Base-by-base conservation (phyloP, 2,113 vertebrate genomes). In the Protobothrops mucrosquamatus region DNA sequence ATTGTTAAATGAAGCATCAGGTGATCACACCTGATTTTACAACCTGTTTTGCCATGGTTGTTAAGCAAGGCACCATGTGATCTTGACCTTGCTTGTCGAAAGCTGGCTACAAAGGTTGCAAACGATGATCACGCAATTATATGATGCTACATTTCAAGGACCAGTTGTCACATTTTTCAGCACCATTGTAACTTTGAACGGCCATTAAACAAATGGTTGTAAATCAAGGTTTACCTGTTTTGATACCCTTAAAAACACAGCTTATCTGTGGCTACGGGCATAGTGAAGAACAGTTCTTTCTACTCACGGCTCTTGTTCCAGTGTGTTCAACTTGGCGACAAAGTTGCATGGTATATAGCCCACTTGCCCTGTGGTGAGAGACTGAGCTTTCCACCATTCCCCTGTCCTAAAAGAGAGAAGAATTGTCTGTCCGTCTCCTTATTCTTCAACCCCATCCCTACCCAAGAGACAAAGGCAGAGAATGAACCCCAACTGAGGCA, bases 371-470 rank as follows among this genome's bases (percentile, higher is more conserved):
- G 99, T 99, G 95, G 97, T 98, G 93, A 99, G 98, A 0, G 99
- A 99, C 96, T 99, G 98, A 0, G 99, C 99, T 96, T 98, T 98
- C 98, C 98, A 99, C 99, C 99, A 99, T 93, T 99, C 99, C 10
- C 98, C 98, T 0, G 12, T 96, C 97, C 98, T 98, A 96, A 4
- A 22, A 90, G 85, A 88, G 90, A 89, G 23, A 39, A 7, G 86
- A 81, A 90, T 87, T 48, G 69, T 39, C n/a, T 81, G 15, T 26
- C 52, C 15, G 3, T 2, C 46, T n/a, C n/a, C 0, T 22, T 87
- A 11, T 39, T 9, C 26, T 46, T 56, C 6, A 91, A 81, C 8
- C 52, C 74, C n/a, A 48, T 59, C 55, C 43, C 85, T 48, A 2
- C 34, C 23, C n/a, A 51, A 3, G 3, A n/a, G 23, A n/a, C 12